Conservation (phyloP, 2,113 vertebrate species). For the Globicephala melas region DNA sequence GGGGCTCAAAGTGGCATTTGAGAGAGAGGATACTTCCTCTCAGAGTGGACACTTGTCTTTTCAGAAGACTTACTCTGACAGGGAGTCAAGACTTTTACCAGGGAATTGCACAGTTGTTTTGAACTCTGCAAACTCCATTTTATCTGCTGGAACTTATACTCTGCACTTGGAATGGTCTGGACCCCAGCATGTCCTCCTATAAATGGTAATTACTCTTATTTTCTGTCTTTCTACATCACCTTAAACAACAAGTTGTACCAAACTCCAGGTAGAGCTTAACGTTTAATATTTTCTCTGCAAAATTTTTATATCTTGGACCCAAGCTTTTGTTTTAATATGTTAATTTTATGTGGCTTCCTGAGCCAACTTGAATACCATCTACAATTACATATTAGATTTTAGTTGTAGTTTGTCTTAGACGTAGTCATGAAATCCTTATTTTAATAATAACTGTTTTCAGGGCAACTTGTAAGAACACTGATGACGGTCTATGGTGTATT, state of each 20-base stretch:
- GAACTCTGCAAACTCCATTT: not conserved
- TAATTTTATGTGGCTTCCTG: not conserved
- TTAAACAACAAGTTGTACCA: not conserved
- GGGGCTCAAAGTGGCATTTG: slow-evolving; percentile 52
- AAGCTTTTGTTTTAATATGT: not conserved
- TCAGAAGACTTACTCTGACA: not conserved
- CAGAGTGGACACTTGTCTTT: slow-evolving; percentile 15
- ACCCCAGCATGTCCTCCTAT: slow-evolving; percentile 43
- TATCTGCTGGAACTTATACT: not conserved
- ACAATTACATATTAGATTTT: not conserved
- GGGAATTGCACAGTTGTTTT: not conserved
- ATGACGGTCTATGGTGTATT: not conserved
- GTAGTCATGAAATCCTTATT: not conserved
- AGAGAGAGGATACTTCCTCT: slow-evolving; percentile 56
- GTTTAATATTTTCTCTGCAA: not conserved
- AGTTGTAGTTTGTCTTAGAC: not conserved
- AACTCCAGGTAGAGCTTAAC: not conserved
- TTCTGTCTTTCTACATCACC: not conserved
- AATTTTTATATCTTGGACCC: not conserved
- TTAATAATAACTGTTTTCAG: not conserved
- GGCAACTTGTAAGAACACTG: not conserved
- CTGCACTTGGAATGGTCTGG: not conserved
- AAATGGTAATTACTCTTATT: slow-evolving; percentile 50
- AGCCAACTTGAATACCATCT: not conserved
- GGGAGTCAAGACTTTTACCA: not conserved